phyloP scores from a whole-genome alignment of 2,113 vertebrate genomes.

The Atractosteus spatula region DNA sequence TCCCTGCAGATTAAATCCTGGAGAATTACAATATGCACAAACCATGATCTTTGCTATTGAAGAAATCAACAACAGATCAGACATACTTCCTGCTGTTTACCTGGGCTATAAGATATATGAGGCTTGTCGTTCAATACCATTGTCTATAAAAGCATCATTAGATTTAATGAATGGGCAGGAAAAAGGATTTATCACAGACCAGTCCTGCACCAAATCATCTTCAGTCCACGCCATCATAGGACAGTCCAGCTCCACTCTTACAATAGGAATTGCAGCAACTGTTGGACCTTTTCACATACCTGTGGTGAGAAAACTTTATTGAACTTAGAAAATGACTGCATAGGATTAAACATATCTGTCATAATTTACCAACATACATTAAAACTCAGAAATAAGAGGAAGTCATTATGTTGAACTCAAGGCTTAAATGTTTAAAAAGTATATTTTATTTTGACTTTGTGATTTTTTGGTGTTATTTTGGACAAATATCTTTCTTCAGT shows the following conservation, averaged over 20 bases:
- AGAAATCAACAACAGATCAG: slow-evolving; percentile 2
- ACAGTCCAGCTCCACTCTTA: neutral
- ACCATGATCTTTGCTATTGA: neutral
- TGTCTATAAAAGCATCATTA: neutral
- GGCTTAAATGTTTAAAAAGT: too few relatives aligned
- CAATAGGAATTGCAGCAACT: neutral
- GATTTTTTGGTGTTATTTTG: too few relatives aligned
- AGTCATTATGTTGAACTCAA: too few relatives aligned
- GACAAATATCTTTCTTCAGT: too few relatives aligned
- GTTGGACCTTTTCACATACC: neutral
- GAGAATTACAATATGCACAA: neutral
- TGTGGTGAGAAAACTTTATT: slow-evolving; percentile 1
- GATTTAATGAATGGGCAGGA: slow-evolving; percentile 5
- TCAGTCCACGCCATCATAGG: neutral
- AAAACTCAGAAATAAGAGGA: too few relatives aligned
- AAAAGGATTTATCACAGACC: neutral
- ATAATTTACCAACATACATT: too few relatives aligned
- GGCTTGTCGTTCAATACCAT: neutral
- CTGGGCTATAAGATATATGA: slow-evolving; percentile 2
- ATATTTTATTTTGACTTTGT: too few relatives aligned
- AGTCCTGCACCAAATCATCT: neutral
- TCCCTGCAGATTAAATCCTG: neutral
- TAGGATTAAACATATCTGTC: too few relatives aligned
- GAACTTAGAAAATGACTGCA: too few relatives aligned
- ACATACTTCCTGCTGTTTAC: neutral